Evolutionary conservation across 2,113 vertebrate genomes (phyloP), one percentile per base, ranked within the genome.

Genomic region (Strix aluco): DNA sequence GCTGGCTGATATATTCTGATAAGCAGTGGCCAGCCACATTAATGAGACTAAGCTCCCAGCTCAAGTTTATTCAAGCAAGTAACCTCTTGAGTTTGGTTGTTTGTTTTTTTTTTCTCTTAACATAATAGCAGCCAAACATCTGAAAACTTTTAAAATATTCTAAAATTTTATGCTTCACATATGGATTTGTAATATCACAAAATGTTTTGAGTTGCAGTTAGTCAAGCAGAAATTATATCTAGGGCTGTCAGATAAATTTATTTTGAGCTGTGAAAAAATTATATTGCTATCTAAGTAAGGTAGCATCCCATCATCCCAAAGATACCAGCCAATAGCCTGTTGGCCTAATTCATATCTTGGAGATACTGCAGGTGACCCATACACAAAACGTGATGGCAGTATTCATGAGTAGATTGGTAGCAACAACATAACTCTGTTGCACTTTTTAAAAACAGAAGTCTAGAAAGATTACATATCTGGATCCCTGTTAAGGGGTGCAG

Each of bases 221-320:
- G 63, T 93, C 88, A 88, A 94, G 95, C 47, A 97, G 74, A 84
- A 94, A 97, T 96, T 46, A 6, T 72, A 82, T 63, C 85, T 87
- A 55, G 13, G 61, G 67, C 78, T 97, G 96, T 87, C 96, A 96
- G 88, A 96, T 75, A 71, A 65, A 94, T 95, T 94, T 93, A 88
- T 89, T 81, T 86, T 1, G n/a, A 93, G 72, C 75, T 65, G 34
- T 52, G 72, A 78, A 89, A 83, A 85, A 71, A 81, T 62, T 40
- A 57, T 19, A 87, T 70, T 78, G 77, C 82, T 94, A 36, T 57
- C 63, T 94, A 92, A 80, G 29, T 52, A 73, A 94, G 81, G 90
- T 32, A 96, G 66, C 81, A 78, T 78, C 79, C 77, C 61, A 62
- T 38, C 81, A 82, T 58, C 62, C 69, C 55, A 36, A 44, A 84